Conservation (phyloP, 2,113 vertebrate genomes). For the Himantopus leucocephalus region DNA sequence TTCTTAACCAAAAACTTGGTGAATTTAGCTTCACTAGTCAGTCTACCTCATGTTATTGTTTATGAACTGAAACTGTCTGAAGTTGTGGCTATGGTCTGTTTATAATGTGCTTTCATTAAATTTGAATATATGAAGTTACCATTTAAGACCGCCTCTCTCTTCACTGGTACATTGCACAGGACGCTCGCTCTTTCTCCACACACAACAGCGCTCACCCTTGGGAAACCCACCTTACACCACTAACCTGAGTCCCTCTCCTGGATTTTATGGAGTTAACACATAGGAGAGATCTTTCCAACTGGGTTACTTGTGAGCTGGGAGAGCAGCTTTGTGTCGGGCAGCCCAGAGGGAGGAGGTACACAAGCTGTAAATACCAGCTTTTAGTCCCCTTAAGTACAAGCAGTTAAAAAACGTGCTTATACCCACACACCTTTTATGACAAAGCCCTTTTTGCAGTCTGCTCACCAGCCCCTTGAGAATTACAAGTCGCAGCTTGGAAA, state of each 20-base stretch:
- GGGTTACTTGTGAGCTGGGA: rapidly evolving
- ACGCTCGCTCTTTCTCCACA: rapidly evolving
- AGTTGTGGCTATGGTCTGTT: constrained; percentile 74
- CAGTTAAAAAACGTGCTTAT: rapidly evolving
- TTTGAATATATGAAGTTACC: constrained; percentile 77
- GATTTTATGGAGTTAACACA: rapidly evolving
- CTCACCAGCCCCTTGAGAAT: background rate
- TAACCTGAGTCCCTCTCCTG: rapidly evolving
- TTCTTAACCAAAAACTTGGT: constrained; percentile 80
- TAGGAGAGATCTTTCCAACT: rapidly evolving
- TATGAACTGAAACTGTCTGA: constrained; percentile 75
- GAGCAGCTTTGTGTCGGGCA: background rate
- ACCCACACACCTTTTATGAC: background rate
- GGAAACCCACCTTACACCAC: rapidly evolving
- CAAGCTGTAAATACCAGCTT: background rate
- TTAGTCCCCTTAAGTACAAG: rapidly evolving
- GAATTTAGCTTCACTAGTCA: constrained; percentile 84
- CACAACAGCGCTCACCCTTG: rapidly evolving
- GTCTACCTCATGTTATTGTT: constrained; percentile 93
- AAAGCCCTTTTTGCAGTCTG: background rate
- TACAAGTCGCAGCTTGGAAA: rapidly evolving
- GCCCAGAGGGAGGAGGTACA: too few species aligned
- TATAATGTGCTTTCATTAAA: constrained; percentile 78
- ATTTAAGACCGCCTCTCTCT: background rate
- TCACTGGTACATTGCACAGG: rapidly evolving